Evolutionary conservation across 2,888 invertebrate genomes (phyloP).

Genomic region (Stramonita haemastoma): DNA sequence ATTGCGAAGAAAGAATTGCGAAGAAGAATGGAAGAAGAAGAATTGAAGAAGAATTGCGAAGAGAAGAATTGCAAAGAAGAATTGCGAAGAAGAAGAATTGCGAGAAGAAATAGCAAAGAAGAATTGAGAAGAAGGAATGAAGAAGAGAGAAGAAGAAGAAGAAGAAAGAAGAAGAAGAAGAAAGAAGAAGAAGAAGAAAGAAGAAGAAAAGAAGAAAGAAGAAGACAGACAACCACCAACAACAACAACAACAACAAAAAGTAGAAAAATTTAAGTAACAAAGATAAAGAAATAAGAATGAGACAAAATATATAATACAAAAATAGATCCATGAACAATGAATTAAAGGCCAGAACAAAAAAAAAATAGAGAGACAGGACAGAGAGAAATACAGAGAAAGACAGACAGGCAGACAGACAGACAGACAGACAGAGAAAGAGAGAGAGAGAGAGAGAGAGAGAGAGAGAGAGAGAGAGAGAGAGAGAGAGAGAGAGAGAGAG

Average conservation of each 20-base stretch:
- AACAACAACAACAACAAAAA: not conserved
- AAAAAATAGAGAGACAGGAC: not conserved
- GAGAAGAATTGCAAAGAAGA: too few species aligned
- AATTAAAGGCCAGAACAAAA: not conserved
- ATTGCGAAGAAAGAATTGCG: too few species aligned
- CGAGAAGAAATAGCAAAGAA: too few species aligned
- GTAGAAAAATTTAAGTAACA: too few species aligned
- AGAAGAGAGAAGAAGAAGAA: too few species aligned
- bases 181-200: too few species aligned
- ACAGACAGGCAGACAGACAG: not conserved
- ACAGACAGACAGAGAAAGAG: not conserved
- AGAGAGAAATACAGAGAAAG: not conserved
- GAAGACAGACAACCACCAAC: not conserved
- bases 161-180: too few species aligned
- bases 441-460: not conserved
- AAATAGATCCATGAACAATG: not conserved
- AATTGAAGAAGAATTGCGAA: too few species aligned
- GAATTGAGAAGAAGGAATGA: too few species aligned
- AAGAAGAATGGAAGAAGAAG: too few species aligned
- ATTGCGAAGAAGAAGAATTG: too few species aligned
- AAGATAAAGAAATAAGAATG: not conserved
- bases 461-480: not conserved
- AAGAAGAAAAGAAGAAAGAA: too few species aligned
- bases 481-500: not conserved
- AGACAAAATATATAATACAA: not conserved